These are phyloP conservation scores for Pollenia labialis DNA, from an alignment of 2,888 invertebrate species.

Conservation along the genomic window DNA sequence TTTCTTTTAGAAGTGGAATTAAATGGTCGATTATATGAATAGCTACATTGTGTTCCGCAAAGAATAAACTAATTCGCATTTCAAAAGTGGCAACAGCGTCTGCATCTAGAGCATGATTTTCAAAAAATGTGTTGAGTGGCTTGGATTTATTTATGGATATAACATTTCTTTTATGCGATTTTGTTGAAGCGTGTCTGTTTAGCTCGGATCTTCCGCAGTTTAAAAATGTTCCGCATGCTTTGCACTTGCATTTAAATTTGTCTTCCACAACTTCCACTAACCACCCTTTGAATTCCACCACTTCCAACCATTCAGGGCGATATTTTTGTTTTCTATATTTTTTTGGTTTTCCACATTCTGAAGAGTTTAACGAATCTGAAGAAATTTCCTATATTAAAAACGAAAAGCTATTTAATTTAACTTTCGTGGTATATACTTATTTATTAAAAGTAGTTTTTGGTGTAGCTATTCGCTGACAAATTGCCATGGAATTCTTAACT, in stretches of 20 bases:
- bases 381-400: background rate
- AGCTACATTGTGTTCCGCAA: constrained; percentile 35
- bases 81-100: constrained; percentile 1
- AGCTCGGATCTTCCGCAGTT: constrained; percentile 21
- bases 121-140: background rate
- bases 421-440: background rate
- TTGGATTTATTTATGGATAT: background rate
- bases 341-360: background rate
- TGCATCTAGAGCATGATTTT: background rate
- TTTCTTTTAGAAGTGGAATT: too few relatives aligned
- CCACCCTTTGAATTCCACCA: constrained; percentile 11
- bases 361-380: background rate
- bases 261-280: constrained; percentile 2
- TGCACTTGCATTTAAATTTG: constrained; percentile 35
- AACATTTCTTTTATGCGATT: background rate
- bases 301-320: constrained; percentile 1
- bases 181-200: background rate
- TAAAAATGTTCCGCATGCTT: constrained; percentile 15
- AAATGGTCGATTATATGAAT: constrained; percentile 10
- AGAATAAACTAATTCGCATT: constrained; percentile 17
- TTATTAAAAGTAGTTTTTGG: background rate
- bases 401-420: background rate
- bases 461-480: too few relatives aligned
- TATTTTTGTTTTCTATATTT: constrained; percentile 23
- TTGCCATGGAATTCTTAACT: too few relatives aligned